A percentile compares a stretch with the other conserved stretches of the same genome.
These are phyloP conservation scores for Papilio aristodemus DNA, from an alignment of 1,140 invertebrate genomes.

Conservation along the genomic window DNA sequence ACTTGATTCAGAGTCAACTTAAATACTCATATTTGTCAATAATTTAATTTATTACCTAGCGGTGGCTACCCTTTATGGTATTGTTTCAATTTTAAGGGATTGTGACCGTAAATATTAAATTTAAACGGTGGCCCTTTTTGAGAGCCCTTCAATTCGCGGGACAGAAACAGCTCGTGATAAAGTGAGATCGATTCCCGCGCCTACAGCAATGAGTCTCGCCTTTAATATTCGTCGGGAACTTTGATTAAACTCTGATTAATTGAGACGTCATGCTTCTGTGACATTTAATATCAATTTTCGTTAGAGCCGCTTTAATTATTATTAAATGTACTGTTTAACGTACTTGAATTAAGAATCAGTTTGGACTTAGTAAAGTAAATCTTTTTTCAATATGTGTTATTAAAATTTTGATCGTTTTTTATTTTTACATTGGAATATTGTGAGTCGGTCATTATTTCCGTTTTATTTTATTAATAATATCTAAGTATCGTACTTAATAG, in stretches of 20 bases:
- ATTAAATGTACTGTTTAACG: background rate
- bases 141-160: background rate
- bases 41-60: background rate
- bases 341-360: background rate
- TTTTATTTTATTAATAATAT: too few species aligned
- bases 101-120: slow-evolving; percentile 1
- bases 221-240: slow-evolving; percentile 14
- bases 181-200: slow-evolving; percentile 18
- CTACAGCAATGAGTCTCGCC: slow-evolving; percentile 12
- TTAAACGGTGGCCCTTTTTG: background rate
- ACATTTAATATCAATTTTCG: slow-evolving; percentile 22
- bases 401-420: too few species aligned
- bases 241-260: slow-evolving; percentile 31
- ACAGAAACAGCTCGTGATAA: background rate
- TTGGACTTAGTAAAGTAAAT: too few species aligned
- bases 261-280: slow-evolving; percentile 10
- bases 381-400: too few species aligned
- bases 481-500: too few species aligned
- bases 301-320: background rate
- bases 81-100: background rate
- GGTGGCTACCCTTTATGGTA: background rate
- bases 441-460: too few species aligned
- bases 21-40: background rate
- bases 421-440: too few species aligned
- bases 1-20: too few species aligned